These are phyloP conservation scores for Lethrus apterus DNA, from an alignment of 1,140 invertebrate species.

Conservation along the genomic window DNA sequence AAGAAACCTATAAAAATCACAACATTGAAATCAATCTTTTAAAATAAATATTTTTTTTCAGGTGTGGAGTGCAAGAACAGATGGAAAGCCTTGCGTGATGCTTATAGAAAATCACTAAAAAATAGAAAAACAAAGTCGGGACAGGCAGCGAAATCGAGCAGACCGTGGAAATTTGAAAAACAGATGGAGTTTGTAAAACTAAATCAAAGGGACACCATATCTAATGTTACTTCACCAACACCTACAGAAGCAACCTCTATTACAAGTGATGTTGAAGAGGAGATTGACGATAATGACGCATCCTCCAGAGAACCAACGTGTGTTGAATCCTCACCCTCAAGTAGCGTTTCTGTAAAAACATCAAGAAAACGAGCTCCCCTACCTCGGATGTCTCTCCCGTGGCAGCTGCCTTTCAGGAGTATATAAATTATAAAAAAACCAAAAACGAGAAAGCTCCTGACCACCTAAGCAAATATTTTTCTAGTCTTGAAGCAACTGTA, in stretches of 20 bases:
- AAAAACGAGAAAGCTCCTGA: too few species aligned
- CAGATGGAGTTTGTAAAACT: background rate
- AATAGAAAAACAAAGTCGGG: conserved; percentile 12
- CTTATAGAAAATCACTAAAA: conserved; percentile 6
- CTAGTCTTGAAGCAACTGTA: background rate
- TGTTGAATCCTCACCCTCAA: background rate
- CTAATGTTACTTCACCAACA: too few species aligned
- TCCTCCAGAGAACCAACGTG: background rate
- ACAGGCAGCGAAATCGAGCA: conserved; percentile 12
- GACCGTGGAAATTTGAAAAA: background rate
- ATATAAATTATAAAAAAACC: too few species aligned
- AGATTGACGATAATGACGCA: background rate
- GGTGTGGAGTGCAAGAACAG: conserved; percentile 8
- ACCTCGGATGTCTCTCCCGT: background rate
- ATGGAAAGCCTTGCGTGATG: conserved; percentile 13
- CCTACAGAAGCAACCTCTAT: background rate
- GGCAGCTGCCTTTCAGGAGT: too few species aligned
- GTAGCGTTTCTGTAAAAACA: background rate
- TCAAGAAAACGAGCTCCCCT: background rate
- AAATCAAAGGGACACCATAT: too few species aligned
- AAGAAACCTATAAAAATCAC: conserved; percentile 14
- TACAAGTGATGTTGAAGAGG: background rate
- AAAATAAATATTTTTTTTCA: conserved; percentile 8
- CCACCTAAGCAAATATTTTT: background rate
- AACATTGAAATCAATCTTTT: background rate